Evolutionary conservation across 2,113 vertebrate species (phyloP).

Genomic region (Picathartes gymnocephalus): DNA sequence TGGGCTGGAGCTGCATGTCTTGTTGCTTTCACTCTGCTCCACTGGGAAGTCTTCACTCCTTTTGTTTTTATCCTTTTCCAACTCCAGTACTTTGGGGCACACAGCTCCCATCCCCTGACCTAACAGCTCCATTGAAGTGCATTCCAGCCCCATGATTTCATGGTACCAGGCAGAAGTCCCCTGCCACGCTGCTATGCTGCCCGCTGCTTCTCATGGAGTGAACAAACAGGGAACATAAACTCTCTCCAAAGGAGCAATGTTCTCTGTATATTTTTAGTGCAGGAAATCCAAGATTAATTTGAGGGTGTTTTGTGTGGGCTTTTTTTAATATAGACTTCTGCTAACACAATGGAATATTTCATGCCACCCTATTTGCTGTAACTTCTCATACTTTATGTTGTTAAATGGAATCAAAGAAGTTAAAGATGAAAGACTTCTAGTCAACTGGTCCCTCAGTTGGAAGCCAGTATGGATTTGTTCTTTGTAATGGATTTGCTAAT

Average conservation of each 20-base stretch:
- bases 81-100: constrained; percentile 51
- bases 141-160: constrained; percentile 79
- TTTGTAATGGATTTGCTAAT: constrained; percentile 28
- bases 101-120: constrained; percentile 56
- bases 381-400: neutral
- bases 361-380: constrained; percentile 47
- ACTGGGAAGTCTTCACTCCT: constrained; percentile 46
- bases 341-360: constrained; percentile 63
- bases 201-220: constrained; percentile 58
- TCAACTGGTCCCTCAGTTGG: constrained; percentile 30
- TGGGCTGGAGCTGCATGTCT: constrained; percentile 56
- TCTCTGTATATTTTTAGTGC: constrained; percentile 73
- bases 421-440: constrained; percentile 48
- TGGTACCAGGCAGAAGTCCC: constrained; percentile 67
- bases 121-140: constrained; percentile 55
- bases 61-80: constrained; percentile 69
- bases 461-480: constrained; percentile 3
- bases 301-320: constrained; percentile 5
- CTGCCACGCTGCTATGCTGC: constrained; percentile 67
- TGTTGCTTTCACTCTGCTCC: constrained; percentile 64
- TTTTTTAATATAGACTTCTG: constrained; percentile 62
- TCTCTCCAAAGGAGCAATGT: constrained; percentile 38
- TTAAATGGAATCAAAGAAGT: constrained; percentile 49
- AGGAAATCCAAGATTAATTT: constrained; percentile 62
- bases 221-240: constrained; percentile 69